Evolutionary conservation across 2,888 invertebrate genomes (phyloP), one percentile per base, ranked within the genome.

Genomic region (Macropis europaea): DNA sequence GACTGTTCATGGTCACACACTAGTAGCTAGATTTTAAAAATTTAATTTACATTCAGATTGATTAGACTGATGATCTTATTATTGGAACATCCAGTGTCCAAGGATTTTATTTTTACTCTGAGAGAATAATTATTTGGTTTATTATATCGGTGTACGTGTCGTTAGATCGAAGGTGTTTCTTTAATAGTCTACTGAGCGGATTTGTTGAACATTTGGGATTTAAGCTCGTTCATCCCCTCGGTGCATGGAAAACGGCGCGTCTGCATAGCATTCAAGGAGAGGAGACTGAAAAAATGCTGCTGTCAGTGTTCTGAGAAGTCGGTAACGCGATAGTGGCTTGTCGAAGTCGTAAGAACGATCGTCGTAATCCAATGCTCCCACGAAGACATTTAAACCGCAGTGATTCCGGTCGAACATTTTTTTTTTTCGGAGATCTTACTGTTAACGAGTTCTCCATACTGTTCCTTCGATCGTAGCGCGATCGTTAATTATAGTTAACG

Each of bases 261-360:
- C 24, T 24, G 5, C 28, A 6, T 24, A 53, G 34, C 7, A 26
- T 24, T 32, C 36, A 47, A 62, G 45, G 43, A 52, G 45, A 38
- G 30, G 13, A 34, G 26, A 17, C 26, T 6, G 42, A 4, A 15
- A 17, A 42, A 28, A 61, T 13, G 19, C 19, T 24, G 38, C 28
- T 34, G 47, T 38, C 50, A 43, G 22, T 17, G 45, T 69, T 57
- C 69, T 45, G 26, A 45, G 66, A 57, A 66, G 45, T 38, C 50
- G 19, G 69, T 69, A 69, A 69, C 66, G 43, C 45, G 69, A 69
- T 66, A 69, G 69, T 15, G 36, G 19, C 42, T 30, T 26, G 67
- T 66, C 67, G 45, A 66, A 68, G 54, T 68, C 7, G 54, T 54
- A 64, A 66, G 66, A 57, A 57, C 30, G 69, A 66, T 69, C 57